A percentile compares a stretch with the other conserved stretches of the same genome.
Conservation (phyloP, 2,797 vertebrate genomes). For the Borostomias antarcticus region DNA sequence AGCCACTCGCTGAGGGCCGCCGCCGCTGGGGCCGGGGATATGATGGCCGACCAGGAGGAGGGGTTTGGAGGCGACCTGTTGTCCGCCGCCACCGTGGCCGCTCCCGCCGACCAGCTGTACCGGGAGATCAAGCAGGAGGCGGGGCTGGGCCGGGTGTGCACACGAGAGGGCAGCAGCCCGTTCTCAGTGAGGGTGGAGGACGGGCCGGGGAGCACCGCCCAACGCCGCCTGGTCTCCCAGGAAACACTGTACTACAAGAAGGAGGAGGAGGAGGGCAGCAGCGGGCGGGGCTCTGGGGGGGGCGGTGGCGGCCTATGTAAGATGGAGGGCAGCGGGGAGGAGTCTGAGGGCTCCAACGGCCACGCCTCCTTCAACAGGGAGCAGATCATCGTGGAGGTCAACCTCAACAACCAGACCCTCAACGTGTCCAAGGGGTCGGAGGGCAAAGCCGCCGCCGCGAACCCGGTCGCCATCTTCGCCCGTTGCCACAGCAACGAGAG, state of each 20-base stretch:
- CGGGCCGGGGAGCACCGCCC: slow-evolving; percentile 43
- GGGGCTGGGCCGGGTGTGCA: slow-evolving; percentile 85
- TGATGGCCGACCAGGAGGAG: slow-evolving; percentile 80
- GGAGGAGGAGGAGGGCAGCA: slow-evolving; percentile 69
- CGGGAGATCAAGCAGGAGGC: slow-evolving; percentile 93
- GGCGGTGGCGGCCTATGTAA: slow-evolving; percentile 73
- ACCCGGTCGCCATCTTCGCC: too few species aligned
- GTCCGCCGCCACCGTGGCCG: slow-evolving; percentile 19
- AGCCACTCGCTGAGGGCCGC: slow-evolving; percentile 84
- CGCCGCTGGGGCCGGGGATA: slow-evolving; percentile 52
- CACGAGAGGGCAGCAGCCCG: slow-evolving; percentile 83
- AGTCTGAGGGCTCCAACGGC: slow-evolving; percentile 73
- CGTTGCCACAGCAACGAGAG: too few species aligned
- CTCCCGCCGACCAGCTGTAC: slow-evolving; percentile 78
- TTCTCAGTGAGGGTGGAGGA: slow-evolving; percentile 89
- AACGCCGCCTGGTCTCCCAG: not conserved
- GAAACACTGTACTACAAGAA: slow-evolving; percentile 87
- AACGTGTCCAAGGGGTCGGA: slow-evolving; percentile 93
- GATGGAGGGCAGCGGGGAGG: slow-evolving; percentile 78
- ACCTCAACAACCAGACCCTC: slow-evolving; percentile 98
- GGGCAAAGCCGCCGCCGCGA: slow-evolving; percentile 79
- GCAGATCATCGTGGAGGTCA: slow-evolving; percentile 98
- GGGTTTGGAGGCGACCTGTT: slow-evolving; percentile 56
- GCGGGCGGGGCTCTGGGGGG: slow-evolving; percentile 43
- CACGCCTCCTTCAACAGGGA: slow-evolving; percentile 87